phyloP scores from a whole-genome alignment of 1,140 invertebrate genomes.

The Heliconius melpomene region DNA sequence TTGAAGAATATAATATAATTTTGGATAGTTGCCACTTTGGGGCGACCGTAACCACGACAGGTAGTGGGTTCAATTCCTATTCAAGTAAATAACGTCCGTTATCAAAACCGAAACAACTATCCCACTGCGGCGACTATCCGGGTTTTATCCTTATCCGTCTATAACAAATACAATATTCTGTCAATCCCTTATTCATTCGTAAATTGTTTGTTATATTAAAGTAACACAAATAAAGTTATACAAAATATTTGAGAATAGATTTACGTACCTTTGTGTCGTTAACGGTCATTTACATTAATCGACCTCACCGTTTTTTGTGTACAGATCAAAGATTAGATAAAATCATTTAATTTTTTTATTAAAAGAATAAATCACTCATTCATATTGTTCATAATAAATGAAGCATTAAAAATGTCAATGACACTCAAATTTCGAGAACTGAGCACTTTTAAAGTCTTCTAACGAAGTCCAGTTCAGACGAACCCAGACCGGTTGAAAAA shows the following conservation, averaged over 20 bases:
- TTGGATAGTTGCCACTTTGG: no score
- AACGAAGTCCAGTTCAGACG: constrained; percentile 10
- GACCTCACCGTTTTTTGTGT: background rate
- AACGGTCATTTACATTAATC: background rate
- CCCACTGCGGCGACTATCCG: no score
- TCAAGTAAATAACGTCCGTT: no score
- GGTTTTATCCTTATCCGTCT: no score
- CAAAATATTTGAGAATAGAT: background rate
- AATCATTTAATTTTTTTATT: background rate
- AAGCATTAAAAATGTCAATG: constrained; percentile 11
- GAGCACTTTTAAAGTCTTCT: constrained; percentile 2
- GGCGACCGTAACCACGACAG: no score
- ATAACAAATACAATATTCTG: no score
- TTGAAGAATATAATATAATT: no score
- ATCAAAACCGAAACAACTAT: no score
- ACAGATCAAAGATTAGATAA: background rate
- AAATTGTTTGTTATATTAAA: no score
- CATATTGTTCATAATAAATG: background rate
- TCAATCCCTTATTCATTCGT: no score
- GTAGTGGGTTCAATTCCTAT: no score
- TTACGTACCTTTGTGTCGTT: background rate
- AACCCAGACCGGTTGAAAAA: background rate
- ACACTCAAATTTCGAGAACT: background rate
- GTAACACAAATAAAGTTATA: background rate
- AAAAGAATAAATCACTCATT: background rate